These are phyloP conservation scores for Tolypeutes matacus DNA, from an alignment of 2,797 vertebrate genomes.

Conservation along the genomic window DNA sequence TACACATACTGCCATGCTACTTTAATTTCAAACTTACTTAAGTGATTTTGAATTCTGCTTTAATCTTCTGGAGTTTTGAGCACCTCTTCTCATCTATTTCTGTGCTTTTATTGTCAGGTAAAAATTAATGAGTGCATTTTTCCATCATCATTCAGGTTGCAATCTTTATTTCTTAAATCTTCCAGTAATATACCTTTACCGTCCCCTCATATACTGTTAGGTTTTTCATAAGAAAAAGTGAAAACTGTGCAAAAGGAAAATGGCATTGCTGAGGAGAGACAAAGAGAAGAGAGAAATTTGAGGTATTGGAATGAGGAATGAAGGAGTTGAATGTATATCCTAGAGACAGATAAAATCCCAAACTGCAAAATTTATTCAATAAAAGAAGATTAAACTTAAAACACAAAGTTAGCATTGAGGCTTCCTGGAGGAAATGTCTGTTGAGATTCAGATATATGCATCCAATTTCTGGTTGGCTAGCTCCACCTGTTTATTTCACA, in stretches of 20 bases:
- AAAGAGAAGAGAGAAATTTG: background rate
- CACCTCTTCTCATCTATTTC: background rate
- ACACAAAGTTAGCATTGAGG: background rate
- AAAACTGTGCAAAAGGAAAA: background rate
- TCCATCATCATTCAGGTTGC: background rate
- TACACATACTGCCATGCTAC: background rate
- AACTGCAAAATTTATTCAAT: background rate
- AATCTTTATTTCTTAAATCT: background rate
- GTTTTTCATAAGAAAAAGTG: background rate
- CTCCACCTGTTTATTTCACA: background rate
- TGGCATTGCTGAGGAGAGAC: background rate
- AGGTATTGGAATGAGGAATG: background rate
- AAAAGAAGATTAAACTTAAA: background rate
- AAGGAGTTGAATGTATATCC: background rate
- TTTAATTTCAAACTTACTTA: background rate
- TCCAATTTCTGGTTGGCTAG: background rate
- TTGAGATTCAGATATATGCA: background rate
- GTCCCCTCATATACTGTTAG: background rate
- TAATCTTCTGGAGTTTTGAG: background rate
- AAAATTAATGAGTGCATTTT: background rate
- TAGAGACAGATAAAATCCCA: background rate
- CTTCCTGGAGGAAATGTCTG: background rate
- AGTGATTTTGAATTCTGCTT: background rate
- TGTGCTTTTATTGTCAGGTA: background rate
- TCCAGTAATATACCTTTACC: background rate